phyloP scores from a whole-genome alignment of 2,888 invertebrate species.

The Melanostoma mellinum region DNA sequence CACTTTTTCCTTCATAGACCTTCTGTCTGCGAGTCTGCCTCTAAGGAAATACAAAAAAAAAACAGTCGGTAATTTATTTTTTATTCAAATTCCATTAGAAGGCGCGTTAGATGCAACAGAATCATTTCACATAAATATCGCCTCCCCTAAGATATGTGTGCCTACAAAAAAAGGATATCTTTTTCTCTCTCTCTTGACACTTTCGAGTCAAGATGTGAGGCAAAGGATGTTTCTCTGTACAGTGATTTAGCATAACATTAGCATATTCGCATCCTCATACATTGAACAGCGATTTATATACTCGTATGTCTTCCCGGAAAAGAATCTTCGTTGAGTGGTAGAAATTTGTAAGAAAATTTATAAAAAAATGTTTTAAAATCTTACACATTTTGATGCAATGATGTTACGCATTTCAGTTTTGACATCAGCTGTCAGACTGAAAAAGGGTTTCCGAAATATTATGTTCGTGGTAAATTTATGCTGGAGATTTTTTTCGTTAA shows the following conservation, averaged over 20 bases:
- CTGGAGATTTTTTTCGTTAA: conserved; percentile 4
- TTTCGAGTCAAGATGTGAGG: conserved; percentile 44
- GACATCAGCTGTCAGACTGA: conserved; percentile 46
- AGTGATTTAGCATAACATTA: conserved; percentile 54
- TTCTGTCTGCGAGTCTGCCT: too few relatives aligned
- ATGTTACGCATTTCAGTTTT: conserved; percentile 36
- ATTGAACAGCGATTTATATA: conserved; percentile 13
- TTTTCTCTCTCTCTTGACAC: conserved; percentile 42
- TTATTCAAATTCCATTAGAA: conserved; percentile 52
- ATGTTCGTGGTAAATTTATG: conserved; percentile 33
- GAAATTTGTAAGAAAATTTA: not conserved
- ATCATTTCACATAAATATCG: conserved; percentile 33
- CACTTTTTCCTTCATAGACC: too few relatives aligned
- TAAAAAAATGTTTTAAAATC: conserved; percentile 2
- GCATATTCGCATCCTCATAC: conserved; percentile 29
- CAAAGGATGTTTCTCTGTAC: conserved; percentile 20
- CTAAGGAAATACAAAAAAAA: too few relatives aligned
- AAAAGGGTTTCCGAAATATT: conserved; percentile 41
- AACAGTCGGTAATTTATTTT: conserved; percentile 21
- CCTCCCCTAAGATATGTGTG: not conserved
- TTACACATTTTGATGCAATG: not conserved
- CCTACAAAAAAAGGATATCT: conserved; percentile 18
- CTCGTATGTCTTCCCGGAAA: too few relatives aligned
- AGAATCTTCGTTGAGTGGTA: too few relatives aligned
- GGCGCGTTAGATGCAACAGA: conserved; percentile 37